A percentile compares a stretch with the other conserved stretches of the same genome.
Evolutionary conservation across 2,888 invertebrate species (phyloP).

Genomic region (Dryobota labecula): DNA sequence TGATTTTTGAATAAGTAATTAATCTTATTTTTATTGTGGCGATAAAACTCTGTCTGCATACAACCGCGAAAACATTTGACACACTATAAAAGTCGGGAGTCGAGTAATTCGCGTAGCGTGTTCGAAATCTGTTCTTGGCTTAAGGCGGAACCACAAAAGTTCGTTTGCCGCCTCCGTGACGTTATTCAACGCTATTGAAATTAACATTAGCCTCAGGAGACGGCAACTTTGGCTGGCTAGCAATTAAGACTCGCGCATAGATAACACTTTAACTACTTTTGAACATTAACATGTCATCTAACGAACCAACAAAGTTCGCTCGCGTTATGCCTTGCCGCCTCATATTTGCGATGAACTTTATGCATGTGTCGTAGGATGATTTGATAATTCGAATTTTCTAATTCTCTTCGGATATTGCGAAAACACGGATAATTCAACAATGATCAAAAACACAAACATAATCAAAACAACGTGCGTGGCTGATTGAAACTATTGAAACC

Average conservation of each 20-base stretch:
- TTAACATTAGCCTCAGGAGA: slow-evolving; percentile 63
- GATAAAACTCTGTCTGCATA: background rate
- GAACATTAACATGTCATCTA: slow-evolving; percentile 72
- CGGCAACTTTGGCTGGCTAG: slow-evolving; percentile 60
- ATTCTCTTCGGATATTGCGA: too few relatives aligned
- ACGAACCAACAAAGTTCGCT: slow-evolving; percentile 61
- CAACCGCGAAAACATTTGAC: slow-evolving; percentile 27
- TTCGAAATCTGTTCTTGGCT: slow-evolving; percentile 33
- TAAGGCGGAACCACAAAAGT: slow-evolving; percentile 35
- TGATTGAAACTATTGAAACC: background rate
- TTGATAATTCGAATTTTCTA: too few relatives aligned
- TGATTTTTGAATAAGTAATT: slow-evolving; percentile 50
- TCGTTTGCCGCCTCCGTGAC: slow-evolving; percentile 25
- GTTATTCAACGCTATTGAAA: slow-evolving; percentile 60
- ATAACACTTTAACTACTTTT: slow-evolving; percentile 75
- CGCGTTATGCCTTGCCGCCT: slow-evolving; percentile 16
- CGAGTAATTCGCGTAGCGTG: slow-evolving; percentile 30
- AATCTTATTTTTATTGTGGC: slow-evolving; percentile 24
- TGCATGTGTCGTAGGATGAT: too few relatives aligned
- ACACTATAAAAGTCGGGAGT: slow-evolving; percentile 15
- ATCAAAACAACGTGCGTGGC: too few relatives aligned
- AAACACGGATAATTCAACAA: too few relatives aligned
- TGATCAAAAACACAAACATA: too few relatives aligned
- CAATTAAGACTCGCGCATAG: slow-evolving; percentile 63
- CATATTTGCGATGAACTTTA: slow-evolving; percentile 40